Percentiles rank a stretch among this genome's conserved stretches.
Conservation (phyloP, 2,797 vertebrate species). For the Peromyscus attwateri region DNA sequence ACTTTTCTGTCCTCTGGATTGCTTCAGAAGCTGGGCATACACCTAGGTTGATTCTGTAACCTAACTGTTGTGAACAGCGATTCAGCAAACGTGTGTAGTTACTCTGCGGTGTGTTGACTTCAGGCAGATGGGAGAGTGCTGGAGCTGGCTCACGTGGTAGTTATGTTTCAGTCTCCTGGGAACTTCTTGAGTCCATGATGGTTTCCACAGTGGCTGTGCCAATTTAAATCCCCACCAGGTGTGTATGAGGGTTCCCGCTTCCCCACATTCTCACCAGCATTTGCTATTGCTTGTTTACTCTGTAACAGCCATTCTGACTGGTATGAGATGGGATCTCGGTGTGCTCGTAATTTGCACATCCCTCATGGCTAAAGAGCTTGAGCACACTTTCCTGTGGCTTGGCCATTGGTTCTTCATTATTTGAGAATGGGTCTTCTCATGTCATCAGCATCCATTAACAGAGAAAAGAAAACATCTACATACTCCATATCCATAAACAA, state of each 20-base stretch:
- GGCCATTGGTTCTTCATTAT: background rate
- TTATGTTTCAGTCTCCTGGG: background rate
- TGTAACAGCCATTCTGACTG: background rate
- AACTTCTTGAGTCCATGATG: no score
- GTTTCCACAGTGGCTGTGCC: background rate
- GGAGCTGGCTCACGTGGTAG: background rate
- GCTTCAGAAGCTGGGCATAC: background rate
- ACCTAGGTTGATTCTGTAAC: background rate
- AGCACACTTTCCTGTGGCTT: background rate
- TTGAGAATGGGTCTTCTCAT: background rate
- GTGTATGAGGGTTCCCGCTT: background rate
- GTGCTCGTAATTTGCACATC: background rate
- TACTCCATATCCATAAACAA: background rate
- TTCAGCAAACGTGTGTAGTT: background rate
- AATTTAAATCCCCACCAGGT: background rate
- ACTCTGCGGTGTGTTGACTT: background rate
- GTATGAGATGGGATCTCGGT: background rate
- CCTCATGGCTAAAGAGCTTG: background rate
- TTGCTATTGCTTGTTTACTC: background rate
- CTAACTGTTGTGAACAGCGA: no score
- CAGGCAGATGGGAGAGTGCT: accelerated
- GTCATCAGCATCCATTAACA: background rate
- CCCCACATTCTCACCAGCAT: no score
- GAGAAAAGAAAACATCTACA: background rate
- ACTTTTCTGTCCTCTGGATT: background rate